phyloP scores from a whole-genome alignment of 1,140 invertebrate genomes.

The Adoxophyes honmai region DNA sequence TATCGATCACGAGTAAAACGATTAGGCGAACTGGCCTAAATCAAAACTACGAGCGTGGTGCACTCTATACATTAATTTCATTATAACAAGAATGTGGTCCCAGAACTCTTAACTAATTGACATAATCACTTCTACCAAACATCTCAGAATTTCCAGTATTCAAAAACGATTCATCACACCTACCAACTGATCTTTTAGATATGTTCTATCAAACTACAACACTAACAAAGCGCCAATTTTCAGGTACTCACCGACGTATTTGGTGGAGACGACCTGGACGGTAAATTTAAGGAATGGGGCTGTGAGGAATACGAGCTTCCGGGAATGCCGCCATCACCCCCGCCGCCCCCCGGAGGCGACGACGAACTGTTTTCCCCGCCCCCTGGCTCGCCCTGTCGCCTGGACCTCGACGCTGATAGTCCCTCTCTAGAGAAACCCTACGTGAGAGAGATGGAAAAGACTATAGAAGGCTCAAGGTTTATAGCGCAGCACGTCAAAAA shows the following conservation, averaged over 20 bases:
- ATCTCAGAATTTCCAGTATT: too few species aligned
- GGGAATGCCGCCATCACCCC: slow-evolving; percentile 79
- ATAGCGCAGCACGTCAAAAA: slow-evolving; percentile 96
- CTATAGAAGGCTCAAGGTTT: slow-evolving; percentile 92
- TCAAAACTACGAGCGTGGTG: too few species aligned
- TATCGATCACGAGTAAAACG: too few species aligned
- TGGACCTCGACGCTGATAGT: slow-evolving; percentile 82
- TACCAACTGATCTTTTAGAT: too few species aligned
- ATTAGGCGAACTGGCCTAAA: too few species aligned
- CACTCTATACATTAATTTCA: too few species aligned
- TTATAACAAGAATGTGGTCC: too few species aligned
- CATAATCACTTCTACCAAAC: too few species aligned
- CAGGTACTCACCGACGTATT: slow-evolving; percentile 84
- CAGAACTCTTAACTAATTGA: too few species aligned
- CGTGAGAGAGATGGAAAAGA: slow-evolving; percentile 90
- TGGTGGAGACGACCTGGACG: slow-evolving; percentile 83
- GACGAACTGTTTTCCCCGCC: slow-evolving; percentile 88
- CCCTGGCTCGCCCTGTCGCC: slow-evolving; percentile 74
- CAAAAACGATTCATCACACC: too few species aligned
- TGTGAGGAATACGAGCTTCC: slow-evolving; percentile 86
- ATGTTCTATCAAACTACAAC: too few species aligned
- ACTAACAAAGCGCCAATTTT: slow-evolving; percentile 19
- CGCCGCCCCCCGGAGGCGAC: slow-evolving; percentile 85
- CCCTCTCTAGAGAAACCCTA: slow-evolving; percentile 88
- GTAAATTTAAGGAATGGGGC: slow-evolving; percentile 84